Evolutionary conservation across 2,888 invertebrate genomes (phyloP), one percentile per base, ranked within the genome.

Genomic region (Drosophila percnosoma): DNA sequence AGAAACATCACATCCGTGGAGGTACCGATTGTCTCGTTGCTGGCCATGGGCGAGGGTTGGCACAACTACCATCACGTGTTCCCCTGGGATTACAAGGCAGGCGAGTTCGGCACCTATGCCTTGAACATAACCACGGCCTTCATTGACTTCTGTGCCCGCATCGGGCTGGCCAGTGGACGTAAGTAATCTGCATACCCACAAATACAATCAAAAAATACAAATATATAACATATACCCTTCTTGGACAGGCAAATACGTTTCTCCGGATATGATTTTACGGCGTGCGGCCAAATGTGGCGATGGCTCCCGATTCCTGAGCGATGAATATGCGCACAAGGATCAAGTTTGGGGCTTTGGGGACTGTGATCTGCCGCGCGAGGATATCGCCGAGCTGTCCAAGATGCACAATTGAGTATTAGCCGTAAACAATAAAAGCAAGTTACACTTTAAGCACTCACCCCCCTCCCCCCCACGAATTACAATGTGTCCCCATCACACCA

Each of bases 91-190:
- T 96, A 95, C 93, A 94, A 94, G 91, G 95, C 95, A 80, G 96
- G 94, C 74, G 96, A 95, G 93, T 93, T 96, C 29, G 96, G 96
- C 0, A 93, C 94, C 61, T 94, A 96, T 67, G 92, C 93, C 18
- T 92, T 94, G 64, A 98, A 98, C 91, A 91, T 96, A 0, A 97
- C 97, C 0, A 97, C 97, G 0, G 94, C 94, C 0, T 96, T 98
- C 82, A 97, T 98, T 75, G 96, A 98, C 90, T 93, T 95, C 7
- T 97, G 96, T 91, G 96, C 97, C 0, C 94, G 93, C 81, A 91
- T 98, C 33, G 98, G 98, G 52, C 96, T 96, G 95, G 98, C 97
- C 2, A 97, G 96, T 90, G 97, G 97, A 90, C 93, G 96, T 93
- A 91, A 94, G 94, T 90, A 18, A 29, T 27, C 6, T 27, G 4